Evolutionary conservation across 2,888 invertebrate genomes (phyloP).

Genomic region (Acleris laterana): DNA sequence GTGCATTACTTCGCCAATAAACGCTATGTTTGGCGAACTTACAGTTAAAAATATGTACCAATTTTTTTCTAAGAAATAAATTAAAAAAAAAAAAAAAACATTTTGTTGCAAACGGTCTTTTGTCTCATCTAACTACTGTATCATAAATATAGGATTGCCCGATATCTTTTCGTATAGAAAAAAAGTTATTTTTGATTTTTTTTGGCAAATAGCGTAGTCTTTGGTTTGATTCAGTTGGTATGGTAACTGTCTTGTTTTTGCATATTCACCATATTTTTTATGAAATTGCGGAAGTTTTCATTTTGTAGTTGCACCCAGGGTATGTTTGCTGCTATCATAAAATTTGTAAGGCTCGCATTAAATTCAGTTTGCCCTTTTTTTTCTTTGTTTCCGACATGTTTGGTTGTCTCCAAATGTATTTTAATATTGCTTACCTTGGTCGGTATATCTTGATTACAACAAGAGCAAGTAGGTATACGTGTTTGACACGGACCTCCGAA

Average conservation of each 20-base stretch:
- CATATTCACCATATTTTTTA: not conserved
- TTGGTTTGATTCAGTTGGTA: conserved; percentile 7
- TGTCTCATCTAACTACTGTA: conserved; percentile 6
- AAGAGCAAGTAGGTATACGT: not conserved
- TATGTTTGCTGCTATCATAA: not conserved
- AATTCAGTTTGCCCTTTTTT: not conserved
- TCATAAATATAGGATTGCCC: conserved; percentile 15
- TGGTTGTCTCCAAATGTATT: not conserved
- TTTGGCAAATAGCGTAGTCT: conserved; percentile 14
- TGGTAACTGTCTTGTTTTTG: not conserved
- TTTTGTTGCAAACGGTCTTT: conserved; percentile 16
- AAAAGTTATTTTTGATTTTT: conserved; percentile 6
- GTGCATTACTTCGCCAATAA: no score
- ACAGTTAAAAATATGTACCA: no score
- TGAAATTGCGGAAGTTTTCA: not conserved
- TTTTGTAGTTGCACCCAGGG: not conserved
- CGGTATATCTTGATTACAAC: not conserved
- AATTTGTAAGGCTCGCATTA: not conserved
- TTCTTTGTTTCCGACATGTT: not conserved
- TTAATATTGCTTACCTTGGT: not conserved
- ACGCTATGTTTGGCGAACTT: no score
- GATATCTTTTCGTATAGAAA: conserved; percentile 15
- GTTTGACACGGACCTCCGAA: conserved; percentile 9
- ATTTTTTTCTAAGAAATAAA: no score
- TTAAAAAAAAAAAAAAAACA: not conserved